Base-by-base conservation (phyloP, 2,113 vertebrate species). In the Columbina picui region DNA sequence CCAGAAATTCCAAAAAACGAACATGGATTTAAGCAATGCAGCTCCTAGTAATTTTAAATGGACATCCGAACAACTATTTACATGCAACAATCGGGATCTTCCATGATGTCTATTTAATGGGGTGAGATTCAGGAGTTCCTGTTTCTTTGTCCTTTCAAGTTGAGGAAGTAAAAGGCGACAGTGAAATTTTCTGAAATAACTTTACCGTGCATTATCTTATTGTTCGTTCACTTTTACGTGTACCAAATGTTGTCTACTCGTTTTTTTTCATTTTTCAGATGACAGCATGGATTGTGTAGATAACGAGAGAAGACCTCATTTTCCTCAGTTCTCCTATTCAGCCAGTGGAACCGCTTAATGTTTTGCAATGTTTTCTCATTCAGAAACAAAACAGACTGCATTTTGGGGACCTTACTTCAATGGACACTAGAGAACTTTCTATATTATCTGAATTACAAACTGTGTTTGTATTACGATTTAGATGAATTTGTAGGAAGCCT, bases 251-350 rank as follows among this genome's bases (percentile, higher is more conserved):
- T 68, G 43, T 32, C 41, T 92, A 56, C 30, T 59, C 10, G 21
- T 23, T 23, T 68, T 23, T 68, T 34, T 69, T 34, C 15, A 12
- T 84, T 60, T 96, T 78, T 26, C 98, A 99, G 99, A 99, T 84
- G 99, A 99, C 98, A 99, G 96, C 97, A 99, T 99, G 99, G 99
- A 99, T 97, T 99, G 98, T 59, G 98, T 98, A 92, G 99, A 99
- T 97, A 99, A 99, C 0, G 99, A 99, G 95, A 98, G 99, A 97
- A 98, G 99, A 97, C 99, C 99, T 61, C 99, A 99, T 97, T 99
- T 99, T 97, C 99, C 99, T 64, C 99, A 99, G 98, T 99, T 99
- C 97, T 99, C 99, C 92, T 99, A 99, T 97, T 99, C 99, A 16
- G 99, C 99, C 97, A 99, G 99, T 82, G 99, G 99, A 91, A 99